phyloP scores from a whole-genome alignment of 2,113 vertebrate species.

The Nibea coibor region DNA sequence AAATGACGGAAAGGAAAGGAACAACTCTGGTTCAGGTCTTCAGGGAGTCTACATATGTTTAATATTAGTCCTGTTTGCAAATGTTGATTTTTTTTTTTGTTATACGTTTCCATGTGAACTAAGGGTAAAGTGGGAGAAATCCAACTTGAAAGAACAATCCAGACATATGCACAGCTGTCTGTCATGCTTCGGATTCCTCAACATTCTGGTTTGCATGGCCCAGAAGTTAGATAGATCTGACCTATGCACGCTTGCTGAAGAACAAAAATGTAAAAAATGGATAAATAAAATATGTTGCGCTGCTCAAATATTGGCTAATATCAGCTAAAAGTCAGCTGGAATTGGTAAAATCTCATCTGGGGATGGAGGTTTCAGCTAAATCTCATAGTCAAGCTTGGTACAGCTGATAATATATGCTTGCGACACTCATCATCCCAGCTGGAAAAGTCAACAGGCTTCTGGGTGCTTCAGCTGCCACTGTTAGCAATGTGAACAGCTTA shows the following conservation, averaged over 20 bases:
- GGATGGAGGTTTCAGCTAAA: too few species aligned
- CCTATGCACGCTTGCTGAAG: not conserved
- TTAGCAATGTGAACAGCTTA: too few species aligned
- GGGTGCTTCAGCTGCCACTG: too few species aligned
- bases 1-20: not conserved
- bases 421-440: too few species aligned
- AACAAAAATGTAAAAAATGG: not conserved
- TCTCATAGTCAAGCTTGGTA: too few species aligned
- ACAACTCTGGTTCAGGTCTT: conserved; percentile 6
- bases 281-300: not conserved
- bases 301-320: not conserved
- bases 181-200: not conserved
- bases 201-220: not conserved
- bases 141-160: not conserved
- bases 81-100: not conserved
- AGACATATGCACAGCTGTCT: not conserved
- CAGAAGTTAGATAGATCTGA: not conserved
- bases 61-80: too few species aligned
- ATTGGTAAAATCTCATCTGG: too few species aligned
- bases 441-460: too few species aligned
- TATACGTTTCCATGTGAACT: not conserved
- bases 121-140: not conserved
- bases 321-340: too few species aligned
- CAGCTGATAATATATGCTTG: too few species aligned
- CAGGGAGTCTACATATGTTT: not conserved